A percentile compares a stretch with the other conserved stretches of the same genome.
Conservation (phyloP, 2,888 invertebrate species). For the Ramazzottius varieornatus region DNA sequence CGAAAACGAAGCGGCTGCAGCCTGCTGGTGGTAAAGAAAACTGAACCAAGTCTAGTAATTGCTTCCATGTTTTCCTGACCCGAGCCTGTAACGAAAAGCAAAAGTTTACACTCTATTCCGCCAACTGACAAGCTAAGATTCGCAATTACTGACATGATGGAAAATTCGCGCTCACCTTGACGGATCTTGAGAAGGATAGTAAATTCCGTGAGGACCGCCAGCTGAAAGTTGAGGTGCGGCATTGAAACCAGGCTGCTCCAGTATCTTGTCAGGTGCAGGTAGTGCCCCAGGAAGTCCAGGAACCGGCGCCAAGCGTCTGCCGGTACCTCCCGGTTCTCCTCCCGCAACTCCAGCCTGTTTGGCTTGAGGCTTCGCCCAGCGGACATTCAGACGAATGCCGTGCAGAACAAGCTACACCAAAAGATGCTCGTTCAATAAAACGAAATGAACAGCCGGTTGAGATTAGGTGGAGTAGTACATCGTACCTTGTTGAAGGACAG, state of each 20-base stretch:
- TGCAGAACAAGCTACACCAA: constrained; percentile 4
- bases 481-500: constrained; percentile 79
- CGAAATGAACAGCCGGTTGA: not conserved
- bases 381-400: constrained; percentile 70
- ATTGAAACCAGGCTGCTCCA: not conserved
- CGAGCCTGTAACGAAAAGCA: not conserved
- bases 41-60: no score
- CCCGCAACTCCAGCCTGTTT: constrained; percentile 12
- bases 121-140: no score
- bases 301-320: constrained; percentile 35
- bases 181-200: constrained; percentile 95
- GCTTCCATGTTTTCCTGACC: not conserved
- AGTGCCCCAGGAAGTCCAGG: constrained; percentile 42
- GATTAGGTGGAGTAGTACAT: not conserved
- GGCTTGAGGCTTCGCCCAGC: constrained; percentile 91
- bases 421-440: not conserved
- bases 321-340: constrained; percentile 11
- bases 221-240: constrained; percentile 6
- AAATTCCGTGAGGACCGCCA: constrained; percentile 27
- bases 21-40: no score
- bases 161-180: not conserved
- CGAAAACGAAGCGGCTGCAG: no score
- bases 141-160: not conserved
- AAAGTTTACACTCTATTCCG: no score
- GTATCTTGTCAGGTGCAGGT: constrained; percentile 5